Conservation (phyloP, 2,797 vertebrate species). For the Cryptoprocta ferox region DNA sequence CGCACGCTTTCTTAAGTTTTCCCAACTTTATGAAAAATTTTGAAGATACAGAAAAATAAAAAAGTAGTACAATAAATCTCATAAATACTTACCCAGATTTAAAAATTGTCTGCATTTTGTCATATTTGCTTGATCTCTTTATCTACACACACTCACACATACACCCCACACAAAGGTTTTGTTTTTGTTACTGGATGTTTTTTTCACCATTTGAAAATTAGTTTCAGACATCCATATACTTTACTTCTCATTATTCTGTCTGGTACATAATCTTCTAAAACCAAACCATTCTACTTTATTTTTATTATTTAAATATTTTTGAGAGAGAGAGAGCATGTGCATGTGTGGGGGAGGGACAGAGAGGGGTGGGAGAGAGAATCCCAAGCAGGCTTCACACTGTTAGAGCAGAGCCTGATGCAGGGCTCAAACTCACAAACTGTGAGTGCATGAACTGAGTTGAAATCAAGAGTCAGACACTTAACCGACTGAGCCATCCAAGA, state of each 20-base stretch:
- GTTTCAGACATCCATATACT: background rate
- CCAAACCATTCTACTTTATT: background rate
- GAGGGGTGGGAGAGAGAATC: no score
- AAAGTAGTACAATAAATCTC: background rate
- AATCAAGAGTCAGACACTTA: no score
- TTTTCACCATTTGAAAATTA: background rate
- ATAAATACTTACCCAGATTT: background rate
- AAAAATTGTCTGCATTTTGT: background rate
- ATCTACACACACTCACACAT: background rate
- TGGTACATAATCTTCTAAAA: background rate
- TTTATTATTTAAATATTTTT: no score
- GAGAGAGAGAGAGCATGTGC: no score
- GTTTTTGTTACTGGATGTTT: background rate
- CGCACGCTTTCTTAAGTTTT: background rate
- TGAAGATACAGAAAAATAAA: background rate
- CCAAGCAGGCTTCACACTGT: no score
- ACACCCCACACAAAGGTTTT: background rate
- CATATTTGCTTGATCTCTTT: background rate
- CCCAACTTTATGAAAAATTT: background rate
- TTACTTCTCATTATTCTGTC: background rate
- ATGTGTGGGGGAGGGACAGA: no score
- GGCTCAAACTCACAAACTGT: no score
- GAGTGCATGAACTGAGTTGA: no score
- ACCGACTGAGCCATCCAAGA: no score
- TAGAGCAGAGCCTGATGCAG: no score